Evolutionary conservation across 2,797 vertebrate species (phyloP).

Genomic region (Gymnodraco acuticeps): DNA sequence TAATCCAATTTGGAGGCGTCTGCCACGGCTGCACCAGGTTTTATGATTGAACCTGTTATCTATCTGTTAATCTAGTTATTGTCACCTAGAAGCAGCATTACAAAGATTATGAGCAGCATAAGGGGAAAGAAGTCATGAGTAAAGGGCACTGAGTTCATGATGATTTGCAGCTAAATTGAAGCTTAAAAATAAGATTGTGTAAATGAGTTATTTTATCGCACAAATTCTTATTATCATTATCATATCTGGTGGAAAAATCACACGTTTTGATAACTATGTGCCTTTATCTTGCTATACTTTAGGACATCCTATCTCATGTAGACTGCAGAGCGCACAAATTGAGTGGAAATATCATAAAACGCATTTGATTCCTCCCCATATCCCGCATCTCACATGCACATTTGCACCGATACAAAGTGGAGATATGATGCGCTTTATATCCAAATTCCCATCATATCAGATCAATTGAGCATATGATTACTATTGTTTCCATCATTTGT

Average conservation of each 20-base stretch:
- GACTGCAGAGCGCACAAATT: slow-evolving; percentile 45
- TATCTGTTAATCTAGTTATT: neutral
- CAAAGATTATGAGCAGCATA: slow-evolving; percentile 11
- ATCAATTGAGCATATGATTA: slow-evolving; percentile 69
- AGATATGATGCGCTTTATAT: slow-evolving; percentile 40
- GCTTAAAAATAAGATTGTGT: neutral
- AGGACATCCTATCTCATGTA: slow-evolving; percentile 43
- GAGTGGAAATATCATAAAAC: slow-evolving; percentile 35
- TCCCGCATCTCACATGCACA: slow-evolving; percentile 22
- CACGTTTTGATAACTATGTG: slow-evolving; percentile 14
- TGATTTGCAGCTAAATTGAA: slow-evolving; percentile 3
- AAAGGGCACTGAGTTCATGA: neutral
- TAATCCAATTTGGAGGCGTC: slow-evolving; percentile 63
- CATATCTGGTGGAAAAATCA: slow-evolving; percentile 33
- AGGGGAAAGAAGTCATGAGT: neutral
- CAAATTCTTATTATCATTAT: slow-evolving; percentile 9
- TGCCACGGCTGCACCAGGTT: slow-evolving; percentile 30
- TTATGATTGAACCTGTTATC: slow-evolving; percentile 25
- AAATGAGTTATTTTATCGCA: slow-evolving; percentile 5
- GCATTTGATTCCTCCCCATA: slow-evolving; percentile 30
- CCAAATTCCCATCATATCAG: slow-evolving; percentile 46
- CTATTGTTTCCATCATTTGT: slow-evolving; percentile 49
- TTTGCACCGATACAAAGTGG: slow-evolving; percentile 35
- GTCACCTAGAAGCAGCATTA: slow-evolving; percentile 4
- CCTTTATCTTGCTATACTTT: slow-evolving; percentile 38